Percentiles rank a stretch among this genome's conserved stretches.
These are phyloP conservation scores for Popillia japonica DNA, from an alignment of 1,140 invertebrate genomes.

Conservation along the genomic window DNA sequence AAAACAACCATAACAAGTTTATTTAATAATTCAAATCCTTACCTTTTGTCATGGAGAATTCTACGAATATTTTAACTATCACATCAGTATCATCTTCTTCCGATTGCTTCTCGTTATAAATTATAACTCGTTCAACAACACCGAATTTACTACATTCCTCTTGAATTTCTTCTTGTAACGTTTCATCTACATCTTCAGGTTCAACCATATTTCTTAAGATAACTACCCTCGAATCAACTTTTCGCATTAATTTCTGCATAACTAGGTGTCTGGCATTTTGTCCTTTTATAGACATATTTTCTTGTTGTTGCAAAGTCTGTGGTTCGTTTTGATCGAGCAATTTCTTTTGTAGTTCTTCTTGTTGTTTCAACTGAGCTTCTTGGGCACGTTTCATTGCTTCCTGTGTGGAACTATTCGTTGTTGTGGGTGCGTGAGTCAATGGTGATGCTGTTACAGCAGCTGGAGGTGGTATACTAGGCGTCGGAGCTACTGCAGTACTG, in stretches of 20 bases:
- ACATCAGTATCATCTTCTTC: conserved; percentile 89
- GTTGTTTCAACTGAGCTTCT: conserved; percentile 77
- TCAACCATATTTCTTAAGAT: conserved; percentile 96
- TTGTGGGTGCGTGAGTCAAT: conserved; percentile 48
- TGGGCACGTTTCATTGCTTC: conserved; percentile 70
- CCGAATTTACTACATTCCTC: conserved; percentile 96
- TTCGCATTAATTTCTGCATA: conserved; percentile 98
- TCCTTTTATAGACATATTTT: conserved; percentile 97
- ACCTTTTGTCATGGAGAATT: conserved; percentile 84
- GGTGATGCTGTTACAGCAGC: conserved; percentile 67
- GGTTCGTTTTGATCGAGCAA: conserved; percentile 87
- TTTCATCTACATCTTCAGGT: conserved; percentile 95
- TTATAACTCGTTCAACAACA: conserved; percentile 90
- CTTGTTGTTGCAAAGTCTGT: conserved; percentile 94
- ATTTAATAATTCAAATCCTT: conserved; percentile 46
- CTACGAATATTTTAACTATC: conserved; percentile 98
- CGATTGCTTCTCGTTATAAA: conserved; percentile 96
- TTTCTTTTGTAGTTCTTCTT: conserved; percentile 88
- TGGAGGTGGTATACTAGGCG: conserved; percentile 64
- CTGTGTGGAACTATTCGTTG: conserved; percentile 54
- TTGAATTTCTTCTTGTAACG: conserved; percentile 96
- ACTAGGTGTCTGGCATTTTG: conserved; percentile 96
- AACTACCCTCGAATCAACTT: conserved; percentile 86
- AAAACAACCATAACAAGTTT: conserved; percentile 20
- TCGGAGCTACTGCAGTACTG: conserved; percentile 41